phyloP scores from a whole-genome alignment of 1,140 invertebrate genomes.

The Antheraea pernyi region DNA sequence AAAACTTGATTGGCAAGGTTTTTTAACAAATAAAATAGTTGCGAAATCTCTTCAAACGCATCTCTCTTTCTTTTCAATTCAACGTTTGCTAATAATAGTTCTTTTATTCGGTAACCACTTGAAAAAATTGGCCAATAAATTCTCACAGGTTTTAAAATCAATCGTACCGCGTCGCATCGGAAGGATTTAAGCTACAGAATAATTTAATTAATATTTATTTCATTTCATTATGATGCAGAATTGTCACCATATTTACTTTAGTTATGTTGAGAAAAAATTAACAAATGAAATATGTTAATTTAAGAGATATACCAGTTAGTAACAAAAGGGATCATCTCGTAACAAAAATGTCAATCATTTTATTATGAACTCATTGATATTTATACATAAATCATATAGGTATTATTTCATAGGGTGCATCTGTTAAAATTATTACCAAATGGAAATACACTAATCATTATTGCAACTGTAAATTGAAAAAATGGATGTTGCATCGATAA shows the following conservation, averaged over 20 bases:
- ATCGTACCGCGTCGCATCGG: background rate
- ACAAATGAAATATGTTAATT: slow-evolving; percentile 2
- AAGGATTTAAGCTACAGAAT: background rate
- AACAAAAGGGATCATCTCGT: slow-evolving; percentile 35
- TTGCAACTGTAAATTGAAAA: slow-evolving; percentile 40
- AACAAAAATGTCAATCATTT: slow-evolving; percentile 60
- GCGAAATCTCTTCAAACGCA: slow-evolving; percentile 63
- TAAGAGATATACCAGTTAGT: background rate
- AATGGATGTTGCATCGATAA: slow-evolving; percentile 37
- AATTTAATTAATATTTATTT: slow-evolving; percentile 14
- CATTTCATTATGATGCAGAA: background rate
- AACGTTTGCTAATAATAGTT: slow-evolving; percentile 46
- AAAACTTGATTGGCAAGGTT: slow-evolving; percentile 76
- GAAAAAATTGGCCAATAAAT: slow-evolving; percentile 35
- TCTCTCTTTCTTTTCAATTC: slow-evolving; percentile 44
- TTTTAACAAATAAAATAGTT: slow-evolving; percentile 43
- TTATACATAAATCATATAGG: background rate
- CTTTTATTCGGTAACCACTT: slow-evolving; percentile 44
- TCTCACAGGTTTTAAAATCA: slow-evolving; percentile 53
- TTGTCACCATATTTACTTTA: background rate
- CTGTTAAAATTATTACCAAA: slow-evolving; percentile 53
- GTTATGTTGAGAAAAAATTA: background rate
- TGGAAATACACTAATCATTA: slow-evolving; percentile 58
- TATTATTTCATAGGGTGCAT: slow-evolving; percentile 41
- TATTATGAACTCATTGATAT: slow-evolving; percentile 4